A percentile compares a stretch with the other conserved stretches of the same genome.
Evolutionary conservation across 2,113 vertebrate species (phyloP).

Genomic region (Dasyurus viverrinus): DNA sequence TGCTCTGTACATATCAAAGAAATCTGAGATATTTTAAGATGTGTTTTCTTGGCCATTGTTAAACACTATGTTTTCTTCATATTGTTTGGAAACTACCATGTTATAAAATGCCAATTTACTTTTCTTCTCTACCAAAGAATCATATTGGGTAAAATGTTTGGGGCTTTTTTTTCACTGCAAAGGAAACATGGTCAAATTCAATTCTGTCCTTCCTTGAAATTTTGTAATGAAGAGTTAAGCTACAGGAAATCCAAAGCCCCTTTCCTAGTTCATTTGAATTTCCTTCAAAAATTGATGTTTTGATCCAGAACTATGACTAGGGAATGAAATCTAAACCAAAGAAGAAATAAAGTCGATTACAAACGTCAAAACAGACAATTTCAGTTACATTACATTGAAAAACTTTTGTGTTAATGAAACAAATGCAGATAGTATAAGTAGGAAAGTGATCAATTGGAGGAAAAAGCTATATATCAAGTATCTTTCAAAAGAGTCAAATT

Average conservation of each 20-base stretch:
- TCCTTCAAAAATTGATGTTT: neutral
- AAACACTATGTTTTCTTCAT: neutral
- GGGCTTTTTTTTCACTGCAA: neutral
- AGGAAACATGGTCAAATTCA: neutral
- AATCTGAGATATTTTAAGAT: neutral
- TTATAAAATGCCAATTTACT: no score
- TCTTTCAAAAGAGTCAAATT: neutral
- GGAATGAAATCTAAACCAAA: neutral
- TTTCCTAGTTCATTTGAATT: neutral
- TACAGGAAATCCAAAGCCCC: neutral
- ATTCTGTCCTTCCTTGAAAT: neutral
- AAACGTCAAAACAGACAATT: neutral
- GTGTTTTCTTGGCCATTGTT: neutral
- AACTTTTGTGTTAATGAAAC: neutral
- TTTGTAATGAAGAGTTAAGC: neutral
- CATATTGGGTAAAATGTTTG: neutral
- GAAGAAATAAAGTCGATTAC: neutral
- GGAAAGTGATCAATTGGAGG: neutral
- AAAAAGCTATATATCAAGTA: neutral
- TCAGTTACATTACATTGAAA: neutral
- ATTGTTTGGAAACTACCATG: neutral
- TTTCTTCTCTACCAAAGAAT: neutral
- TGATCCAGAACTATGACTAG: neutral
- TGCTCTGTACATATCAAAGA: neutral
- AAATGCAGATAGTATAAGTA: neutral